Evolutionary conservation across 2,797 vertebrate genomes (phyloP).

Genomic region (Halcyon chelicuti): DNA sequence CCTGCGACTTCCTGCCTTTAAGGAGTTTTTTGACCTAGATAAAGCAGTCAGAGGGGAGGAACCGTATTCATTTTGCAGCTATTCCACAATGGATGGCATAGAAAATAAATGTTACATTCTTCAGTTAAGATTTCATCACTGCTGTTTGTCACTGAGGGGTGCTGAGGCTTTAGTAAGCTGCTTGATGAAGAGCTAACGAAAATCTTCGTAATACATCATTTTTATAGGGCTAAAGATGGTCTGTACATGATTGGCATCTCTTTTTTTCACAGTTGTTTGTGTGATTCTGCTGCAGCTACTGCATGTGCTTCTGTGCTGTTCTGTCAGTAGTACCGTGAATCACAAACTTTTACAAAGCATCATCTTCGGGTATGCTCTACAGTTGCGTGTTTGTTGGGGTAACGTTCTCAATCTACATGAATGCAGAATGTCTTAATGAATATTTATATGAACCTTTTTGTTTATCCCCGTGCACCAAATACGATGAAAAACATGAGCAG

Average conservation of each 20-base stretch:
- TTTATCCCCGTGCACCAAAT: neutral
- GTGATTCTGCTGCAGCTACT: neutral
- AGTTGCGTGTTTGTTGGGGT: neutral
- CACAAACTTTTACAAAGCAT: neutral
- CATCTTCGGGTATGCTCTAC: neutral
- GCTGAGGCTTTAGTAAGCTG: neutral
- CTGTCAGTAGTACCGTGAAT: neutral
- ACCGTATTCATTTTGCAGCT: constrained; percentile 39
- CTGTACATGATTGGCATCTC: neutral
- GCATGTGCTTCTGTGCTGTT: neutral
- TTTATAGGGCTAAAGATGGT: neutral
- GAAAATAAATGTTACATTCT: neutral
- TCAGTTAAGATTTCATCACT: neutral
- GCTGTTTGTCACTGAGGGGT: neutral
- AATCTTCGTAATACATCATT: neutral
- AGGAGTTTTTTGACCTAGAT: constrained; percentile 73
- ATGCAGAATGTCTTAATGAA: neutral
- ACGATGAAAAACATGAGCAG: neutral
- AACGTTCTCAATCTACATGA: neutral
- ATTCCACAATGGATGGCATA: neutral
- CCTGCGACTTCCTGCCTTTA: constrained; percentile 61
- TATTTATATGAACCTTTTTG: neutral
- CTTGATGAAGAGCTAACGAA: neutral
- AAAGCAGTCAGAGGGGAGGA: constrained; percentile 39
- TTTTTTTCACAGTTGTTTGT: neutral